Base-by-base conservation (phyloP, 2,888 invertebrate genomes). In the Brenthis daphne region DNA sequence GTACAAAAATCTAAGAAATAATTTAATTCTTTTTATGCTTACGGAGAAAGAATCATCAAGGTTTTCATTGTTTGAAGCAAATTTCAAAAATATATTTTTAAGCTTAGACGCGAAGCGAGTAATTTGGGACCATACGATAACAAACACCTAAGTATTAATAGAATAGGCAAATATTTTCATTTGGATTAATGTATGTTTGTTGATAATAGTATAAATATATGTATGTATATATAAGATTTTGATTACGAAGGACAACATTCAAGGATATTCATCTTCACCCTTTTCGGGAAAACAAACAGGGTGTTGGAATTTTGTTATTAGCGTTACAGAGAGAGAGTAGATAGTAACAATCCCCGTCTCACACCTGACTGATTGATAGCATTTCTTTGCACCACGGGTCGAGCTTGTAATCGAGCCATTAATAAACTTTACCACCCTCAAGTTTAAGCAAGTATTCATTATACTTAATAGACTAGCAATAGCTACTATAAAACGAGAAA, bases 401-500 rank as follows among this genome's bases (percentile, higher is more conserved):
- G 91, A 90, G 92, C 90, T 89, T 90, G 92, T 92, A 92, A 92
- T 92, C 92, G 92, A 89, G 91, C 89, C 92, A 92, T 92, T 92
- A 92, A 92, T 92, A 92, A 92, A 92, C 85, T 92, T 92, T 92
- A 92, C 90, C 89, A 88, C 92, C 88, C 89, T 86, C 83, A 88
- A 91, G 89, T 91, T 90, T 89, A 90, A 90, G 87, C 88, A 85
- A 79, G 88, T 89, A 90, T 88, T 91, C 89, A 88, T 92, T 92
- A 89, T 90, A 89, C 84, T 89, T 92, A 92, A 92, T 92, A 90
- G 89, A 85, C 89, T 89, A 86, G 88, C 86, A 89, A 90, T 88
- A 87, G 85, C 85, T 84, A 43, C 37, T 8, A 43, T 81, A 80
- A 81, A 82, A 81, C 83, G 85, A 88, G 1, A 56, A 24, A 54